A percentile compares a stretch with the other conserved stretches of the same genome.
Conservation (phyloP, 2,888 invertebrate genomes). For the Acanthosoma haemorrhoidale region DNA sequence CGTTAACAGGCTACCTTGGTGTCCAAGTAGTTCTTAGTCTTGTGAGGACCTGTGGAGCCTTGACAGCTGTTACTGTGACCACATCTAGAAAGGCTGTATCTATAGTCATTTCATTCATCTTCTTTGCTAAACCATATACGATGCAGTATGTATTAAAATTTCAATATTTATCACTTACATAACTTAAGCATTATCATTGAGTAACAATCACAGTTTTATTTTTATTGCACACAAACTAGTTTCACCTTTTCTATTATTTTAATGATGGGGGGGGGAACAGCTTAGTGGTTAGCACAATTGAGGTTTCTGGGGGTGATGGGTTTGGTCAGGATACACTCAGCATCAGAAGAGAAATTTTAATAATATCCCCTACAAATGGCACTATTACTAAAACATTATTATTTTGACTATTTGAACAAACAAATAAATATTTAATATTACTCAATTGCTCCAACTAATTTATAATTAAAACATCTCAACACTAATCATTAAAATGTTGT, state of each 20-base stretch:
- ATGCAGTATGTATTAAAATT: slow-evolving; percentile 65
- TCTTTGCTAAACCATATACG: slow-evolving; percentile 91
- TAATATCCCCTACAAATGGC: no score
- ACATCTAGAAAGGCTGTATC: slow-evolving; percentile 87
- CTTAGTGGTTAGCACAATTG: neutral
- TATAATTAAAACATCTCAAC: no score
- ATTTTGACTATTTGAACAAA: no score
- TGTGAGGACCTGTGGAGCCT: slow-evolving; percentile 83
- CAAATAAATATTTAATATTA: no score
- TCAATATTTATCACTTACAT: neutral
- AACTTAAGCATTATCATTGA: neutral
- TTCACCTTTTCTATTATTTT: neutral
- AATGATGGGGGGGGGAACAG: neutral
- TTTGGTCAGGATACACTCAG: no score
- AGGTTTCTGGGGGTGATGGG: no score
- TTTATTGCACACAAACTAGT: neutral
- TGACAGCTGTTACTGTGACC: slow-evolving; percentile 88
- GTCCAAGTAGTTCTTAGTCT: slow-evolving; percentile 87
- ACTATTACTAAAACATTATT: no score
- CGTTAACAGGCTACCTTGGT: slow-evolving; percentile 85
- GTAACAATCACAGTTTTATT: neutral
- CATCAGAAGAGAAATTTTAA: no score
- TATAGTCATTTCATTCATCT: slow-evolving; percentile 83
- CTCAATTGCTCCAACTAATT: no score
- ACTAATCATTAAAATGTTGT: no score